Conservation (phyloP, 2,888 invertebrate species). For the Lasioglossum morio region DNA sequence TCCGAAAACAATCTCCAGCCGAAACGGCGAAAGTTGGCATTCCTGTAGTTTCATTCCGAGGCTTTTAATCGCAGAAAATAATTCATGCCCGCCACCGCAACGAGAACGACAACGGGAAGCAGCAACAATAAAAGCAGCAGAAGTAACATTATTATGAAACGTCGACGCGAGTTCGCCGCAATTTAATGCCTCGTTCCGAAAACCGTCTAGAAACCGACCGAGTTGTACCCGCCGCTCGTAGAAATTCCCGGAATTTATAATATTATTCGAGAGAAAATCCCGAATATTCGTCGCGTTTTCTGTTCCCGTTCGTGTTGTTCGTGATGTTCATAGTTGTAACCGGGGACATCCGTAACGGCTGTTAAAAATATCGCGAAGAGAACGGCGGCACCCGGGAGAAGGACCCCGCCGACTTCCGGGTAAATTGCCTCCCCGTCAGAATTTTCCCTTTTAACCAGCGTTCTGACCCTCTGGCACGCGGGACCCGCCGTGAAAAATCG, state of each 20-base stretch:
- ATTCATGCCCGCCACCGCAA: neutral
- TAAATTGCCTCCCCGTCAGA: slow-evolving; percentile 26
- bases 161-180: slow-evolving; percentile 29
- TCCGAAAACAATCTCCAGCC: neutral
- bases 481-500: slow-evolving; percentile 15
- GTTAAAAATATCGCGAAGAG: slow-evolving; percentile 27
- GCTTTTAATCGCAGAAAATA: slow-evolving; percentile 16
- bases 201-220: slow-evolving; percentile 16
- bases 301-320: slow-evolving; percentile 3
- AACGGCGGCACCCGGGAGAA: neutral
- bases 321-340: slow-evolving; percentile 12
- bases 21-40: neutral
- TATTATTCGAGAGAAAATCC: slow-evolving; percentile 41
- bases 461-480: neutral
- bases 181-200: slow-evolving; percentile 40
- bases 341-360: neutral
- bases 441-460: slow-evolving; percentile 23
- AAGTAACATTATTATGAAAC: slow-evolving; percentile 42
- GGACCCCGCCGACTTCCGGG: neutral
- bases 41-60: neutral
- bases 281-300: slow-evolving; percentile 30
- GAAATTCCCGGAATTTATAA: slow-evolving; percentile 47
- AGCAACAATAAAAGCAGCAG: slow-evolving; percentile 21
- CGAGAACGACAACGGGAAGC: slow-evolving; percentile 18
- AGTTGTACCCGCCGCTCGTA: slow-evolving; percentile 2